Evolutionary conservation across 2,113 vertebrate genomes (phyloP).

Genomic region (Varanus salvator): DNA sequence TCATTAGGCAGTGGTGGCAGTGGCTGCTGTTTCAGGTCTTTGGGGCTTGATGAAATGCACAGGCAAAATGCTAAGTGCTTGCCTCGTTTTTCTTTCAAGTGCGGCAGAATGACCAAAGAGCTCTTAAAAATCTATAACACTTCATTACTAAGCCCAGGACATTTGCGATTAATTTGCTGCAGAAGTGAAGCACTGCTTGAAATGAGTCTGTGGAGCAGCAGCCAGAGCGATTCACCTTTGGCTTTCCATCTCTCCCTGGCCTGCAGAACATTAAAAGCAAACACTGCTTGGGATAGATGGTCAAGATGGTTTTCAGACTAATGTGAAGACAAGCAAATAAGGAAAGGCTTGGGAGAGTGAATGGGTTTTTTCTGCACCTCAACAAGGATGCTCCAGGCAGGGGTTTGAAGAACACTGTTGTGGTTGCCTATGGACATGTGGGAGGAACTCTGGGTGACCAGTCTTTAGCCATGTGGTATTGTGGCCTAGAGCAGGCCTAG

Average conservation of each 20-base stretch:
- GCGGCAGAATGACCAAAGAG: conserved; percentile 43
- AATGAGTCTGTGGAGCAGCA: conserved; percentile 54
- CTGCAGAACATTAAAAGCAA: conserved; percentile 2
- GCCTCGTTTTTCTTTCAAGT: conserved; percentile 68
- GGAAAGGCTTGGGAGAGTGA: not conserved
- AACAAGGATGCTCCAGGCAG: not conserved
- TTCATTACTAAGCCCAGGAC: conserved; percentile 61
- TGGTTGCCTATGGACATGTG: not conserved
- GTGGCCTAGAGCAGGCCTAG: not conserved
- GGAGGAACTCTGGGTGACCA: not conserved
- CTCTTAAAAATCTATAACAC: conserved; percentile 60
- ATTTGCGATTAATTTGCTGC: conserved; percentile 65
- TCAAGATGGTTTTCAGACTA: conserved; percentile 19
- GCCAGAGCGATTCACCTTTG: not conserved
- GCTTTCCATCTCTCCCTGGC: conserved; percentile 40
- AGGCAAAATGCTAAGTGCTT: conserved; percentile 38
- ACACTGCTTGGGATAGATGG: conserved; percentile 1
- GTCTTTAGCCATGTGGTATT: too few species aligned
- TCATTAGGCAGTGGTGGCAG: not conserved
- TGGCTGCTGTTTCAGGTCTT: not conserved
- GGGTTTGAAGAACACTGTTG: not conserved
- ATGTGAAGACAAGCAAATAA: conserved; percentile 3
- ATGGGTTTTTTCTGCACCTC: not conserved
- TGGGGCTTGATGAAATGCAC: not conserved
- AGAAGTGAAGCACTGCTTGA: conserved; percentile 65